Percentiles rank a stretch among this genome's conserved stretches.
Evolutionary conservation across 2,888 invertebrate genomes (phyloP).

Genomic region (Yponomeuta cagnagella): DNA sequence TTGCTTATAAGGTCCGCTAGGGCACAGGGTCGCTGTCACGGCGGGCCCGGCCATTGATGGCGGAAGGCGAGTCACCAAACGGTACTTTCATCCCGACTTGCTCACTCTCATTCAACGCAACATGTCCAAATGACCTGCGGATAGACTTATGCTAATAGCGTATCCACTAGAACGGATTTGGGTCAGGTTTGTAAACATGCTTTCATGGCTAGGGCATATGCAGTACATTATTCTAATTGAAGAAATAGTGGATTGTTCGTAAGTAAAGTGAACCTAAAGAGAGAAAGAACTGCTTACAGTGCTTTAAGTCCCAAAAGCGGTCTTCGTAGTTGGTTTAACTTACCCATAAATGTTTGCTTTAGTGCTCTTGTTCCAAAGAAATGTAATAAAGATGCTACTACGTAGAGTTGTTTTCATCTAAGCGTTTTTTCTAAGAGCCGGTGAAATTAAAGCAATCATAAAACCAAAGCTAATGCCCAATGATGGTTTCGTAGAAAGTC

Average conservation of each 20-base stretch:
- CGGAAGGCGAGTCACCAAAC: constrained; percentile 45
- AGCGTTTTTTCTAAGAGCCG: neutral
- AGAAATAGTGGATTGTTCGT: too few relatives aligned
- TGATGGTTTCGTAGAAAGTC: constrained; percentile 8
- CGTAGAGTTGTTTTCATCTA: neutral
- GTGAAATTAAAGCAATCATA: constrained; percentile 3
- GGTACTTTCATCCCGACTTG: constrained; percentile 49
- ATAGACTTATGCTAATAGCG: neutral
- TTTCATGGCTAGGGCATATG: neutral
- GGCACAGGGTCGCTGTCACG: constrained; percentile 57
- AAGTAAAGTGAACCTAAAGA: too few relatives aligned
- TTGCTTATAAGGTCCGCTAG: constrained; percentile 59
- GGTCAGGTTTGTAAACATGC: neutral
- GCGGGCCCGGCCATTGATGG: constrained; percentile 52
- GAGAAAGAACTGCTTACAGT: too few relatives aligned
- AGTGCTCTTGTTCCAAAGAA: neutral
- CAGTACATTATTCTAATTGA: neutral
- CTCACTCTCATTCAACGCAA: constrained; percentile 40
- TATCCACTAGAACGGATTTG: neutral
- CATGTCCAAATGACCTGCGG: constrained; percentile 28
- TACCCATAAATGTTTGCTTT: neutral
- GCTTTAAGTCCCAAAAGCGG: too few relatives aligned
- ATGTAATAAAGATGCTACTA: neutral
- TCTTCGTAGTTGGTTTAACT: too few relatives aligned
- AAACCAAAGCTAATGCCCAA: constrained; percentile 1